Percentiles rank a stretch among this genome's conserved stretches.
Conservation (phyloP, 1,140 invertebrate species). For the Leguminivora glycinivorella region DNA sequence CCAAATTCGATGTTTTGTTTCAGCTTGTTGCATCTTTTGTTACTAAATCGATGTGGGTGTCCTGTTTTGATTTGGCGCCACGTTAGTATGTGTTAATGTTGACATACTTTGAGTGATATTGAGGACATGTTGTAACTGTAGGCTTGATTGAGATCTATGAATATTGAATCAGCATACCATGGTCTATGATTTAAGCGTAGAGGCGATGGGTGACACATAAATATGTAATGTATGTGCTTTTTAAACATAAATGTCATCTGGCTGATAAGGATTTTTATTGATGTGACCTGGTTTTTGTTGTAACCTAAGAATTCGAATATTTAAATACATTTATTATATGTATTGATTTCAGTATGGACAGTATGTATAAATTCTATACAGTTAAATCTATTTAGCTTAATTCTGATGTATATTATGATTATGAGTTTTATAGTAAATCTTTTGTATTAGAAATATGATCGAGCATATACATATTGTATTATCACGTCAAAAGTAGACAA, state of each 20-base stretch:
- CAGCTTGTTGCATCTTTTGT: background rate
- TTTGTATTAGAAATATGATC: background rate
- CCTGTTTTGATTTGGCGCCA: constrained; percentile 12
- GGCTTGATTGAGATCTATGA: constrained; percentile 7
- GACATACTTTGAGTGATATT: background rate
- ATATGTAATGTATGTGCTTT: background rate
- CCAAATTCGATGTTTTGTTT: background rate
- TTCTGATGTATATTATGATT: too few relatives aligned
- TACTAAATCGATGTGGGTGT: background rate
- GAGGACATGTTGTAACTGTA: constrained; percentile 14
- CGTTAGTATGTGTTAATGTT: constrained; percentile 4
- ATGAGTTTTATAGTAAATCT: too few relatives aligned
- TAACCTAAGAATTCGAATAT: background rate
- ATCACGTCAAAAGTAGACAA: background rate
- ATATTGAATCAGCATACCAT: background rate
- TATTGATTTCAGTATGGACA: too few relatives aligned
- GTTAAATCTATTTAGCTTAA: background rate
- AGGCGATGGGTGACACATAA: background rate
- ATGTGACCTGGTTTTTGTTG: background rate
- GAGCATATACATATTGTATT: background rate
- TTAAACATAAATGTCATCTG: background rate
- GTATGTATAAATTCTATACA: background rate
- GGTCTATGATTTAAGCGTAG: background rate
- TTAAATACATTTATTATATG: background rate
- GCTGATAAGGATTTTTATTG: background rate